phyloP scores from a whole-genome alignment of 2,113 vertebrate species.

The Neofelis nebulosa region DNA sequence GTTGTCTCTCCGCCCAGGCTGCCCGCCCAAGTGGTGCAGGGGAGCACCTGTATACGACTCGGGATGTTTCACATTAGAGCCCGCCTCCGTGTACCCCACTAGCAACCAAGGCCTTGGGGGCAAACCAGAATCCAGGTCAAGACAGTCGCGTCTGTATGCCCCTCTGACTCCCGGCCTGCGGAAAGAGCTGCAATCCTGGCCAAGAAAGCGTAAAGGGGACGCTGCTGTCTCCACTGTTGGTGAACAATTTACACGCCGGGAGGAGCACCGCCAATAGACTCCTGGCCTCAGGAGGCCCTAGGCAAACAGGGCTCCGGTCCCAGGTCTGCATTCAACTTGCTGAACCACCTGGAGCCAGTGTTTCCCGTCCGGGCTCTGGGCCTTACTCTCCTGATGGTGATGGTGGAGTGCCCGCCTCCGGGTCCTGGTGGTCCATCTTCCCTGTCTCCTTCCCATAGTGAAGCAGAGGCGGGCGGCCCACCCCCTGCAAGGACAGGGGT shows the following conservation, averaged over 20 bases:
- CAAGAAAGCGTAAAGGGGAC: accelerated
- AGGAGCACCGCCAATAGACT: neutral
- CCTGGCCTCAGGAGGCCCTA: neutral
- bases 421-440: neutral
- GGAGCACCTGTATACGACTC: neutral
- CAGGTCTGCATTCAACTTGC: neutral
- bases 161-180: neutral
- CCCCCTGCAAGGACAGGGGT: neutral
- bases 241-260: accelerated
- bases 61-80: neutral
- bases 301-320: neutral
- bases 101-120: neutral
- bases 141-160: neutral
- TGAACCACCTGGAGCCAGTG: neutral
- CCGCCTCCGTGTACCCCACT: neutral
- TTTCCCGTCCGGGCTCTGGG: neutral
- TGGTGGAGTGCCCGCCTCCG: too few relatives aligned
- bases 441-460: neutral
- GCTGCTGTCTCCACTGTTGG: accelerated
- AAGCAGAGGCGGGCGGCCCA: neutral
- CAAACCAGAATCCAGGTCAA: neutral
- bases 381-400: neutral
- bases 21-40: neutral
- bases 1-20: neutral
- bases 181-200: accelerated